Conservation (phyloP, 2,888 invertebrate species). For the Nysson spinosus region DNA sequence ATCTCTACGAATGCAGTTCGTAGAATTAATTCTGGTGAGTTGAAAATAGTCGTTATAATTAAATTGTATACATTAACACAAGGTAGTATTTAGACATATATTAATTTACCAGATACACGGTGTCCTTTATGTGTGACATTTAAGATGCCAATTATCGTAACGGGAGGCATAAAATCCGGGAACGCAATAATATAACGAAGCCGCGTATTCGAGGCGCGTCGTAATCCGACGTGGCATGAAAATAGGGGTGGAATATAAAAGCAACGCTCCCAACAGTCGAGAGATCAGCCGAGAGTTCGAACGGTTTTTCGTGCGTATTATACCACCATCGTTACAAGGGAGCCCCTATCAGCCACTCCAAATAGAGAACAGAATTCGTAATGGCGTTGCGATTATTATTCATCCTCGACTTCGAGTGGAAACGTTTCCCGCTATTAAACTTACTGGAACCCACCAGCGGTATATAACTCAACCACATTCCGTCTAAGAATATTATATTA, state of each 20-base stretch:
- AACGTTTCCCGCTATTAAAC: conserved; percentile 68
- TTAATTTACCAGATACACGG: too few species aligned
- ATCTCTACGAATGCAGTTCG: too few species aligned
- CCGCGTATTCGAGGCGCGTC: background rate
- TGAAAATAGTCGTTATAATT: too few species aligned
- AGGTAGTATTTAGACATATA: too few species aligned
- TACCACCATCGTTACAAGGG: background rate
- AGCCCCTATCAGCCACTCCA: conserved; percentile 33
- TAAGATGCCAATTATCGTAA: conserved; percentile 6
- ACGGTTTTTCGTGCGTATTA: conserved; percentile 35
- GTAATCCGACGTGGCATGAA: conserved; percentile 1
- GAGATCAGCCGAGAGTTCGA: conserved; percentile 12
- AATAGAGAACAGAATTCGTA: conserved; percentile 56
- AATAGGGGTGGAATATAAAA: conserved; percentile 18
- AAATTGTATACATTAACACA: too few species aligned
- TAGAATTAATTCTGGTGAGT: too few species aligned
- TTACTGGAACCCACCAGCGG: conserved; percentile 28
- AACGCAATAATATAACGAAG: conserved; percentile 9
- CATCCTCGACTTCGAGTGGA: conserved; percentile 61
- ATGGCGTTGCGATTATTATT: conserved; percentile 69
- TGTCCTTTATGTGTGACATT: too few species aligned
- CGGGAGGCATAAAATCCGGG: conserved; percentile 21
- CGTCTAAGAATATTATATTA: conserved; percentile 72
- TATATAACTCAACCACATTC: conserved; percentile 56
- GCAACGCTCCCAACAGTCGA: conserved; percentile 2